Base-by-base conservation (phyloP, 1,140 invertebrate genomes). In the Bradynema listronoti region DNA sequence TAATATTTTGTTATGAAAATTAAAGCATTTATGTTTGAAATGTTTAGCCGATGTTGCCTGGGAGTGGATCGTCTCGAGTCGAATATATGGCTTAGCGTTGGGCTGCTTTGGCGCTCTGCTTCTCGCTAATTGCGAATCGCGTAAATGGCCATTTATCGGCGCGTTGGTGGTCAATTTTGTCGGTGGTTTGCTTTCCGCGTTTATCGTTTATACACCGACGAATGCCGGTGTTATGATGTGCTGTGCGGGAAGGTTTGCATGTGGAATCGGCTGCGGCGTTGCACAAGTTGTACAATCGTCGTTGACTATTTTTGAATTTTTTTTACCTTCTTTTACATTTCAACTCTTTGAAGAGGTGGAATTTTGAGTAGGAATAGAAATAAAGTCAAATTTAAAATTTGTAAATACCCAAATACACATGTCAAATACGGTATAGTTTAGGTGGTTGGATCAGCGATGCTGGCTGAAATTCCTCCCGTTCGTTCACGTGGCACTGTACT, bases 31-130 rank as follows among this genome's bases (percentile, higher is more conserved):
- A 39, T 39, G 36, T 39, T 19, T 39, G 11, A 39, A 39, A 11
- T 47, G 16, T 63, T 65, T 19, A 71, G 65, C 65, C 1, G 54
- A 57, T 65, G 22, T 60, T 36, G 68, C 68, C 3, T 67, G 65
- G 65, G 51, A 69, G 32, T 72, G 68, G 68, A 71, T 67, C 5
- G 66, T 69, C n/a, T 71, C 65, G 11, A n/a, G 51, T 19, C 30
- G 65, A 22, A 65, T 71, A 30, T 67, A 71, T 39, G 65, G 65
- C 11, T 34, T 67, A 5, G 65, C 65, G 16, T 25, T 67, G 4
- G 65, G 65, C 7, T 67, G 68, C 25, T 49, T 67, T 19, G 30
- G 59, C 19, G 46, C 69, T n/a, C 30, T 67, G 16, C 42, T 67
- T 9, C 27, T 69, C 9, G 50, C 68, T 25, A 64, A 71, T 41